Evolutionary conservation across 2,113 vertebrate genomes (phyloP), one percentile per base, ranked within the genome.

Genomic region (Eidolon helvum): DNA sequence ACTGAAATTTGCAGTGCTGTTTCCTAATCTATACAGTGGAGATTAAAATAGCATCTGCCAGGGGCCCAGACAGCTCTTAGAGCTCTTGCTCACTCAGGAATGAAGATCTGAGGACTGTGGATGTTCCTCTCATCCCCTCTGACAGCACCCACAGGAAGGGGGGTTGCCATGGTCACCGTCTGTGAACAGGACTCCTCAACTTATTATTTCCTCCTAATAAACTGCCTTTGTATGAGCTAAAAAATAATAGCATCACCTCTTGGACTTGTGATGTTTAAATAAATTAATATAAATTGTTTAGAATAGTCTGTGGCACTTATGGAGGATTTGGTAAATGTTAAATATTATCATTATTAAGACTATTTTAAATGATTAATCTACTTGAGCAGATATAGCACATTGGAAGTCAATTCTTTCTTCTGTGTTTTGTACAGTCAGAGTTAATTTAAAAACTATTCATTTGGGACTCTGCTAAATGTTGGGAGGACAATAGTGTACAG

Each of bases 101-200:
- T 99, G 99, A 99, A 99, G 98, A 99, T 99, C 0, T 99, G 99
- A 66, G 99, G 86, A 99, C 99, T 69, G 99, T 99, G 99, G 99
- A 99, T 85, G 99, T 99, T 77, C 99, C 99, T 68, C 99, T 99
- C 35, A 99, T 99, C 97, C 99, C 99, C 0, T 99, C 99, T 0
- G 99, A 99, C 98, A 99, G 99, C 22, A 99, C 99, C 96, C 98
- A 99, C 98, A 99, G 99, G 98, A 99, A 99, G 99, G 98, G 99
- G 0, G 99, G 99, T 92, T 99, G 99, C 43, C 98, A 99, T 61
- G 99, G 99, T 95, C 99, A 99, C 95, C 99, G 99, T 98, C 99
- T 99, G 99, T 99, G 98, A 98, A 98, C 63, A 95, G 28, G 2
- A 94, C 95, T 89, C 55, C 86, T 82, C 45, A 79, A 5, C 53